These are phyloP conservation scores for Bolinopsis microptera DNA, from an alignment of 37 sponge, comb jelly and placozoan genomes.

Conservation along the genomic window DNA sequence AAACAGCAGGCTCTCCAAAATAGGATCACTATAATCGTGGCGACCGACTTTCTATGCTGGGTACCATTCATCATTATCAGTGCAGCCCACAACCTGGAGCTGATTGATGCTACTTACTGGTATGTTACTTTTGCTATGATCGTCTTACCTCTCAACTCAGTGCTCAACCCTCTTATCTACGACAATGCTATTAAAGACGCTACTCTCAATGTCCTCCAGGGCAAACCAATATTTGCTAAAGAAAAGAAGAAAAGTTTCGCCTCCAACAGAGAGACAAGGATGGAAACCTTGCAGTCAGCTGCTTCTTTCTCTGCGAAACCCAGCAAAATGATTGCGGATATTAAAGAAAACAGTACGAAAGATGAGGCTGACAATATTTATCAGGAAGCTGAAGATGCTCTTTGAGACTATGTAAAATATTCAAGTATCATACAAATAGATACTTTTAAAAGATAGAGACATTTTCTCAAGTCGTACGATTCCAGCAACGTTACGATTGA, in stretches of 20 bases:
- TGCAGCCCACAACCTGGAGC: neutral
- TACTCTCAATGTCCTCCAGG: neutral
- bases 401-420: too few relatives aligned
- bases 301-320: too few relatives aligned
- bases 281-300: too few relatives aligned
- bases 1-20: neutral
- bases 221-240: neutral
- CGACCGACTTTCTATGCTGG: neutral
- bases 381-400: neutral
- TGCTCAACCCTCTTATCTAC: neutral
- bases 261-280: too few relatives aligned
- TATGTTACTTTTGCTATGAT: neutral
- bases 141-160: neutral
- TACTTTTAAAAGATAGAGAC: too few relatives aligned
- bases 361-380: neutral
- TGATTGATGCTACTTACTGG: neutral
- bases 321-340: too few relatives aligned
- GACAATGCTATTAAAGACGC: neutral
- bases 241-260: too few relatives aligned
- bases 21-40: neutral
- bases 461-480: too few relatives aligned
- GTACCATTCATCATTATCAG: neutral
- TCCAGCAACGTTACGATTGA: too few relatives aligned
- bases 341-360: neutral
- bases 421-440: too few relatives aligned